Conservation (phyloP, 2,113 vertebrate species). For the Hirundichthys speculiger region DNA sequence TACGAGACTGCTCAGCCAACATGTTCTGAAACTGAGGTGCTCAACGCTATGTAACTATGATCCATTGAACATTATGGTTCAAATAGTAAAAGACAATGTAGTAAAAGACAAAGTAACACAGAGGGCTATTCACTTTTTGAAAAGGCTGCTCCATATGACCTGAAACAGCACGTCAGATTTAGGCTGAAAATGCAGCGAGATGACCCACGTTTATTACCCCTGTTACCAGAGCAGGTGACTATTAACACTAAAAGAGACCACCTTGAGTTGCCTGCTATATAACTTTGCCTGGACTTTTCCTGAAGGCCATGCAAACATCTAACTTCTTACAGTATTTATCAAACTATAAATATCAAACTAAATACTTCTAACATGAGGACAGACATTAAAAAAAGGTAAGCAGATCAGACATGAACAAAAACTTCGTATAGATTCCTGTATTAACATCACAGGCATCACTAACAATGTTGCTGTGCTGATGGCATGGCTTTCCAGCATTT, state of each 20-base stretch:
- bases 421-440: no score
- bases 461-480: no score
- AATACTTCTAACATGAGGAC: no score
- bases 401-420: no score
- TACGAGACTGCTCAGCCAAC: constrained; percentile 36
- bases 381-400: no score
- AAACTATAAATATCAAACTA: no score
- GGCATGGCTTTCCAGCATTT: no score
- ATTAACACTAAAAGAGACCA: constrained; percentile 64
- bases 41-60: constrained; percentile 24
- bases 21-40: constrained; percentile 15
- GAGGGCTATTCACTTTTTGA: constrained; percentile 4
- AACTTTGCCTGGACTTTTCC: constrained; percentile 12
- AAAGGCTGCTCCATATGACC: constrained; percentile 14
- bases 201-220: constrained; percentile 26
- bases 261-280: constrained; percentile 36
- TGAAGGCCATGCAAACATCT: constrained; percentile 1
- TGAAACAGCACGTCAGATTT: not conserved
- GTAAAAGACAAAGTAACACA: not conserved
- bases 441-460: no score
- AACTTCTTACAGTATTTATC: no score
- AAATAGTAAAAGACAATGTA: constrained; percentile 22
- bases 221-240: constrained; percentile 24
- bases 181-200: constrained; percentile 4
- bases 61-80: constrained; percentile 21